These are phyloP conservation scores for Poecilus cupreus DNA, from an alignment of 2,888 invertebrate genomes.

Conservation along the genomic window DNA sequence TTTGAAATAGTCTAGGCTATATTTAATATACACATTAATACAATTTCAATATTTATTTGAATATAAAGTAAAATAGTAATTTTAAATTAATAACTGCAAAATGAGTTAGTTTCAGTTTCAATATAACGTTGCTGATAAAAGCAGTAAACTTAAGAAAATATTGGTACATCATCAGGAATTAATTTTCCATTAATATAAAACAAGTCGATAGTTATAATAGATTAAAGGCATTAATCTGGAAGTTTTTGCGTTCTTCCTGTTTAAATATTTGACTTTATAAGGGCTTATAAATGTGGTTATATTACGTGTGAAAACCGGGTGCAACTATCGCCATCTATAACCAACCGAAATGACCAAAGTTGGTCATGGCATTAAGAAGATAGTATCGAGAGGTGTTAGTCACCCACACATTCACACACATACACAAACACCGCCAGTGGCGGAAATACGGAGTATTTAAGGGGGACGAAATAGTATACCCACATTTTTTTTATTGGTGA, in stretches of 20 bases:
- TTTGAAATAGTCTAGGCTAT: too few species aligned
- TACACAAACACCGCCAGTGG: neutral
- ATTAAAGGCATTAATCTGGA: slow-evolving; percentile 21
- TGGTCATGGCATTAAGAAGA: slow-evolving; percentile 53
- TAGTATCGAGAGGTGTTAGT: slow-evolving; percentile 56
- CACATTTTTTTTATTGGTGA: too few species aligned
- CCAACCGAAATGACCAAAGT: slow-evolving; percentile 57
- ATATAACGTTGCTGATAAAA: too few species aligned
- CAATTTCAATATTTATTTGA: too few species aligned
- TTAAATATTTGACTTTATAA: slow-evolving; percentile 50
- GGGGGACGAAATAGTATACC: neutral
- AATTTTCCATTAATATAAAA: slow-evolving; percentile 9
- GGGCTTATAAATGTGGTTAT: slow-evolving; percentile 52
- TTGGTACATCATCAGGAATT: neutral
- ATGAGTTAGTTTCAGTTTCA: too few species aligned
- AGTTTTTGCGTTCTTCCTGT: slow-evolving; percentile 44
- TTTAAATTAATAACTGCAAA: too few species aligned
- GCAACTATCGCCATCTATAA: slow-evolving; percentile 55
- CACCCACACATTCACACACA: neutral
- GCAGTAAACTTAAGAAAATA: too few species aligned
- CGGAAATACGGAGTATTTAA: neutral
- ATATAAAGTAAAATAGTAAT: too few species aligned
- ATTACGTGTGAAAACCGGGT: slow-evolving; percentile 52
- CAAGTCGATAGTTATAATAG: slow-evolving; percentile 5
- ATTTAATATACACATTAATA: too few species aligned